Conservation (phyloP, 2,888 invertebrate genomes). For the Pheosia tremula region DNA sequence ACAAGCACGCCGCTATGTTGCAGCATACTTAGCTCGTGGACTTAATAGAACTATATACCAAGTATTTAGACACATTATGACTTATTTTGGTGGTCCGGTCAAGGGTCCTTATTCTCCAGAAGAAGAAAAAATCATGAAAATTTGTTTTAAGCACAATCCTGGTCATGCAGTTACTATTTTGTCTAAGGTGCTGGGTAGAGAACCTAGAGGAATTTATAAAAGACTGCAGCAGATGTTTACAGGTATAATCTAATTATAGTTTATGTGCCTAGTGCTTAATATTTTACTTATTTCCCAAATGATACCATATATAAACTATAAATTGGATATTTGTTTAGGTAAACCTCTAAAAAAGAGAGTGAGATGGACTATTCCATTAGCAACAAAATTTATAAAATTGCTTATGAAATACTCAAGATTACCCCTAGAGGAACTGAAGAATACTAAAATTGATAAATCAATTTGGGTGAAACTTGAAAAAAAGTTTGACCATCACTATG, state of each 20-base stretch:
- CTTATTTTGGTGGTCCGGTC: slow-evolving; percentile 43
- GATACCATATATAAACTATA: not conserved
- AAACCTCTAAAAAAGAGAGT: slow-evolving; percentile 48
- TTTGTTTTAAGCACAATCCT: slow-evolving; percentile 59
- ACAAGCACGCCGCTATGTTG: slow-evolving; percentile 55
- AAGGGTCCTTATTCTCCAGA: slow-evolving; percentile 52
- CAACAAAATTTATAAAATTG: slow-evolving; percentile 57
- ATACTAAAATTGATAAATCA: slow-evolving; percentile 54
- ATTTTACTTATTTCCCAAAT: too few relatives aligned
- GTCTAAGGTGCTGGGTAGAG: slow-evolving; percentile 56
- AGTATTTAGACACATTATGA: slow-evolving; percentile 58
- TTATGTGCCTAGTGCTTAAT: too few relatives aligned
- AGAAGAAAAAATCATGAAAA: slow-evolving; percentile 68
- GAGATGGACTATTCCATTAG: slow-evolving; percentile 60
- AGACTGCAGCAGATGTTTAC: slow-evolving; percentile 42
- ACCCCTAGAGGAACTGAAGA: slow-evolving; percentile 57
- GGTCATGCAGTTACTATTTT: slow-evolving; percentile 49
- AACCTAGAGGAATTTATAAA: slow-evolving; percentile 62
- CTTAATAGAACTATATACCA: slow-evolving; percentile 64
- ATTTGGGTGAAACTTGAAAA: slow-evolving; percentile 60
- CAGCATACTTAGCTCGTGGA: slow-evolving; percentile 63
- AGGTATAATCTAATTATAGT: slow-evolving; percentile 36
- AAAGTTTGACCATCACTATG: slow-evolving; percentile 54
- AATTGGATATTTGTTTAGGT: slow-evolving; percentile 39
- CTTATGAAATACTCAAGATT: slow-evolving; percentile 53